Evolutionary conservation across 2,797 vertebrate species (phyloP).

Genomic region (Pristis pectinata): DNA sequence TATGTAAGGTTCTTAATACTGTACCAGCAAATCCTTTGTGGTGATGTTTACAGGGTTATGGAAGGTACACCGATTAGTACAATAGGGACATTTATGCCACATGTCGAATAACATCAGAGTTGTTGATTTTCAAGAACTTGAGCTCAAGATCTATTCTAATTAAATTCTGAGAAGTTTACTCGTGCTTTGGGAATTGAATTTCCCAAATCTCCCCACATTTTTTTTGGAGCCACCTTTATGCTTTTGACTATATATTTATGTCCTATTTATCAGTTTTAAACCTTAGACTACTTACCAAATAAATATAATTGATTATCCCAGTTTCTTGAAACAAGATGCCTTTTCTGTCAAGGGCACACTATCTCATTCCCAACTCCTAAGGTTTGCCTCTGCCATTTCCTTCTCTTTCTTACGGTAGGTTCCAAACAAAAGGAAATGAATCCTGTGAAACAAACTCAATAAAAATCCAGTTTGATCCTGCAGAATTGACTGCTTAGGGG

Average conservation of each 20-base stretch:
- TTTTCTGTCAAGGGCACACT: not conserved
- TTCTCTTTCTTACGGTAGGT: not conserved
- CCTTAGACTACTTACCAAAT: not conserved
- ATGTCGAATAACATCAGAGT: not conserved
- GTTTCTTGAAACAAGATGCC: not conserved
- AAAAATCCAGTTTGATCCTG: not conserved
- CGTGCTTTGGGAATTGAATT: not conserved
- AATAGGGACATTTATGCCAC: not conserved
- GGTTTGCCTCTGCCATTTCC: not conserved
- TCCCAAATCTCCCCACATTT: not conserved
- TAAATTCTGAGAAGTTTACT: not conserved
- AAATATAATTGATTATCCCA: not conserved
- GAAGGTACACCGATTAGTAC: not conserved
- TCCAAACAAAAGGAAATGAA: not conserved
- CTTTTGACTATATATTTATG: not conserved
- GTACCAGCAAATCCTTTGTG: not conserved
- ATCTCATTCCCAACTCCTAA: not conserved
- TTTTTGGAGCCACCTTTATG: not conserved
- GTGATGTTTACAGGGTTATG: not conserved
- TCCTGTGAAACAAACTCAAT: no score
- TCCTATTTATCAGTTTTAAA: not conserved
- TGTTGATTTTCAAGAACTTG: not conserved
- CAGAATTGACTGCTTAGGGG: not conserved
- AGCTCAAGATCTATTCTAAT: not conserved
- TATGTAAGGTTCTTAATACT: not conserved